phyloP scores from a whole-genome alignment of 2,888 invertebrate species.

The Epistrophe grossulariae region DNA sequence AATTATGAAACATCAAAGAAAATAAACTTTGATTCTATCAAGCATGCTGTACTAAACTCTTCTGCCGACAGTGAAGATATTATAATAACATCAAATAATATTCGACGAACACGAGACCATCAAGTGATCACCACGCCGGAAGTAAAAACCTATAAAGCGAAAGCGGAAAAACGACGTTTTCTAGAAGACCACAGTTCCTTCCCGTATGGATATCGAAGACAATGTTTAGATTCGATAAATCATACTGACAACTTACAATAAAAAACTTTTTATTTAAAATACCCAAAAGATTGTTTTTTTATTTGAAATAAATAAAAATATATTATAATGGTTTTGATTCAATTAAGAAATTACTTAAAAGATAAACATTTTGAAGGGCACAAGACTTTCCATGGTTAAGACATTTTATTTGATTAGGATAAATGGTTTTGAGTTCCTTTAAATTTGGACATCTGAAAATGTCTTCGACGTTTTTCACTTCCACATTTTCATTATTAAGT shows the following conservation, averaged over 20 bases:
- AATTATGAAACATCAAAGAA: constrained; percentile 5
- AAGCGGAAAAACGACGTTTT: neutral
- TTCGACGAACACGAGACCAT: neutral
- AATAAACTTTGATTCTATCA: constrained; percentile 1
- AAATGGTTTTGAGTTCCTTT: neutral
- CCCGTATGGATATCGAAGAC: too few relatives aligned
- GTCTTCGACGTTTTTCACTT: neutral
- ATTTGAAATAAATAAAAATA: too few relatives aligned
- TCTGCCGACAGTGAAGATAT: neutral
- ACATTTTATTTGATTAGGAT: neutral
- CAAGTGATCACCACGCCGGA: neutral
- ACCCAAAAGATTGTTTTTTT: too few relatives aligned
- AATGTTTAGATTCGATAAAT: too few relatives aligned
- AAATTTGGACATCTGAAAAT: neutral
- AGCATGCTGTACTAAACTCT: neutral
- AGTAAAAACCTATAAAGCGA: neutral
- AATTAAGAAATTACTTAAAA: too few relatives aligned
- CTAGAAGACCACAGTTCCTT: neutral
- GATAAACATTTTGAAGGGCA: neutral
- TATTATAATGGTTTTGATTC: too few relatives aligned
- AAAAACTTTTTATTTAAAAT: too few relatives aligned
- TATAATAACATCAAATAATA: too few relatives aligned
- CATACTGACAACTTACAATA: too few relatives aligned
- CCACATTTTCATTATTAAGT: neutral
- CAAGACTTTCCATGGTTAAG: neutral